phyloP scores from a whole-genome alignment of 2,113 vertebrate genomes.

The Sciurus niger region DNA sequence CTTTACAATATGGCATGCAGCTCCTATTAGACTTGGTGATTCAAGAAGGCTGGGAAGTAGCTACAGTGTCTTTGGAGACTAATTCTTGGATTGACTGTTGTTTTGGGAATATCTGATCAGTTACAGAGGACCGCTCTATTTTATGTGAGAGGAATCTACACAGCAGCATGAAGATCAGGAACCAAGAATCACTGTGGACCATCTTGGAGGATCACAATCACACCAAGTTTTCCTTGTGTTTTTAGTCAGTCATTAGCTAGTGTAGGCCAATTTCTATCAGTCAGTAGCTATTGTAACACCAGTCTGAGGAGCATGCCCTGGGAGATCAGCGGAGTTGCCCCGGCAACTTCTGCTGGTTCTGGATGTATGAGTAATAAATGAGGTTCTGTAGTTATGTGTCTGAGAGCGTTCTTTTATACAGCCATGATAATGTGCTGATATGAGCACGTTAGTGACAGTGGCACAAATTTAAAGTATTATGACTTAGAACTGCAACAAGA shows the following conservation, averaged over 20 bases:
- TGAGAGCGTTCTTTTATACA: neutral
- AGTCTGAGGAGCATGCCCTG: neutral
- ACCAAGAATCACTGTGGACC: neutral
- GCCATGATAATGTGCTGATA: neutral
- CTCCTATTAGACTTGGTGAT: neutral
- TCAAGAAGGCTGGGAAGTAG: neutral
- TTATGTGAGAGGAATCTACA: neutral
- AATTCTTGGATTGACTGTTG: neutral
- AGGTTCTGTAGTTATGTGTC: neutral
- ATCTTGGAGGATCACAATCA: neutral
- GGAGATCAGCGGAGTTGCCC: neutral
- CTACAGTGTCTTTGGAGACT: neutral
- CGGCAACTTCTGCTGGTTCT: neutral
- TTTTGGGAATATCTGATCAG: neutral
- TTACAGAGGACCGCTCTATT: neutral
- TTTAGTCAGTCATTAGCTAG: neutral
- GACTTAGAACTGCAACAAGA: neutral
- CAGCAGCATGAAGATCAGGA: neutral
- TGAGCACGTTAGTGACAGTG: neutral
- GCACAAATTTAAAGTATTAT: slow-evolving; percentile 54
- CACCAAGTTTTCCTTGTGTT: neutral
- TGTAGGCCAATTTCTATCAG: neutral
- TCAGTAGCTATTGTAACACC: neutral
- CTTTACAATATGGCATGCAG: neutral
- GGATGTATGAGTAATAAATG: neutral